phyloP scores from a whole-genome alignment of 2,113 vertebrate genomes.

The Suricata suricatta region DNA sequence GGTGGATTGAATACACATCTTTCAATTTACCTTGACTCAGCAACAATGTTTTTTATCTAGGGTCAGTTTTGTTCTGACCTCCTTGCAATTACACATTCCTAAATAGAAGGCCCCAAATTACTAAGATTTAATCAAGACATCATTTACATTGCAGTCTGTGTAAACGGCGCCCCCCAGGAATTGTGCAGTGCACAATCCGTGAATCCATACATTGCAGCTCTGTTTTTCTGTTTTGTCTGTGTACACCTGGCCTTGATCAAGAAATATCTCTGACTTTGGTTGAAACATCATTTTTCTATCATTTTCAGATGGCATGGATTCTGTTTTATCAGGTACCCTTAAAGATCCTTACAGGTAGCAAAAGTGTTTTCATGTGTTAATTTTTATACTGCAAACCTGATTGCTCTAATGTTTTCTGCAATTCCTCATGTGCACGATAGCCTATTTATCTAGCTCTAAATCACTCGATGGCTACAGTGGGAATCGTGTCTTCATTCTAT shows the following conservation, averaged over 20 bases:
- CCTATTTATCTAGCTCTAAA: not conserved
- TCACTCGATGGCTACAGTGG: not conserved
- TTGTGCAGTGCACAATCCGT: not conserved
- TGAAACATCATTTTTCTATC: not conserved
- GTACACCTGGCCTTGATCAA: not conserved
- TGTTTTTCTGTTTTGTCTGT: not conserved
- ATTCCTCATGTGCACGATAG: not conserved
- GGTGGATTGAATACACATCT: not conserved
- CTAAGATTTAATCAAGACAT: not conserved
- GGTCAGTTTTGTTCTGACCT: slow-evolving; percentile 22
- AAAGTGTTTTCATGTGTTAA: not conserved
- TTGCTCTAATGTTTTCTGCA: not conserved
- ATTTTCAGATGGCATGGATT: not conserved
- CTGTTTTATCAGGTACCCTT: not conserved
- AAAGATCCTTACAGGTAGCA: slow-evolving; percentile 20
- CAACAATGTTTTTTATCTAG: not conserved
- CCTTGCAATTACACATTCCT: not conserved
- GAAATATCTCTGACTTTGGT: not conserved
- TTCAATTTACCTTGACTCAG: not conserved
- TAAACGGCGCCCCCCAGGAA: not conserved
- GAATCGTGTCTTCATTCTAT: not conserved
- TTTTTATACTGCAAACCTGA: not conserved
- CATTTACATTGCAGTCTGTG: not conserved
- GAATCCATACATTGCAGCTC: not conserved
- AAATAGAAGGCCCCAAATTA: slow-evolving; percentile 18